Evolutionary conservation across 2,888 invertebrate genomes (phyloP).

Genomic region (Ypsolopha scabrella): DNA sequence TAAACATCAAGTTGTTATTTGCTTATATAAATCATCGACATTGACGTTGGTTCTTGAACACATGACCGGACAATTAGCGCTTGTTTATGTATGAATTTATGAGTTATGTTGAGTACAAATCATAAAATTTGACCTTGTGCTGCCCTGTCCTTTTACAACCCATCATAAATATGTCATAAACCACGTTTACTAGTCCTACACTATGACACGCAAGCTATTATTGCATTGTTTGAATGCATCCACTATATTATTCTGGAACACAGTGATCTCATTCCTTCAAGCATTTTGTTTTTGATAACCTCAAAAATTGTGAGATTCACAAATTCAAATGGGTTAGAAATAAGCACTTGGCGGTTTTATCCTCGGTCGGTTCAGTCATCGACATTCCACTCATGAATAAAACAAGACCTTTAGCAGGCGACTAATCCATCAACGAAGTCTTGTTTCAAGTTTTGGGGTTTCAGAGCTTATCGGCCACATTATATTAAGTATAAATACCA

Average conservation of each 20-base stretch:
- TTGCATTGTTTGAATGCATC: background rate
- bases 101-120: background rate
- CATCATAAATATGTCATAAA: background rate
- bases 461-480: background rate
- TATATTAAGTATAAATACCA: no score
- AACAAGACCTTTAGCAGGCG: conserved; percentile 2
- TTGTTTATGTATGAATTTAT: no score
- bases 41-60: no score
- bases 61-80: no score
- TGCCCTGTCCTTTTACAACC: conserved; percentile 1
- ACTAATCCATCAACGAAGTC: background rate
- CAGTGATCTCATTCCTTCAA: background rate
- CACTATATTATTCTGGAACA: background rate
- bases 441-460: background rate
- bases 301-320: background rate
- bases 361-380: background rate
- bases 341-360: background rate
- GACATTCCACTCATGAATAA: conserved; percentile 8
- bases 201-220: background rate
- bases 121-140: conserved; percentile 3
- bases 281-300: background rate
- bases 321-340: background rate
- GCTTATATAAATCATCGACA: background rate
- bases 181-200: background rate
- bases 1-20: background rate